Conservation (phyloP, 1,140 invertebrate genomes). For the Drosophila malerkotliana region DNA sequence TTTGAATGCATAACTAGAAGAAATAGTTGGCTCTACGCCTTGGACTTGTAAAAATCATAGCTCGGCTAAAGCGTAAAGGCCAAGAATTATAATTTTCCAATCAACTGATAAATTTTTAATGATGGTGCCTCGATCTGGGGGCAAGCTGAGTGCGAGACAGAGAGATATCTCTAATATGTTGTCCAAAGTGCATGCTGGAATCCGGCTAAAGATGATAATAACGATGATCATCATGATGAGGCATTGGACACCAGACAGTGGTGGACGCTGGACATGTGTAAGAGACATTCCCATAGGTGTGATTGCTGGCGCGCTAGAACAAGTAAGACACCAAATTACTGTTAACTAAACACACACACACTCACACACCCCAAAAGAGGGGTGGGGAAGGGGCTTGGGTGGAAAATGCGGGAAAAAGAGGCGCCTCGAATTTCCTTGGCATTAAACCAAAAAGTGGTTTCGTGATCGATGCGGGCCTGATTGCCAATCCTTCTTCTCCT, state of each 20-base stretch:
- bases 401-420: conserved; percentile 16
- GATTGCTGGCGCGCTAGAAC: conserved; percentile 79
- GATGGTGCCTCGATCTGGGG: conserved; percentile 48
- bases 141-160: conserved; percentile 1
- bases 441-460: conserved; percentile 39
- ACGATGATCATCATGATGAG: conserved; percentile 6
- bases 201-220: conserved; percentile 26
- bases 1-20: neutral
- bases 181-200: conserved; percentile 78
- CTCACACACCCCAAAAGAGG: neutral
- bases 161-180: conserved; percentile 61
- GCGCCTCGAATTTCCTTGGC: conserved; percentile 41
- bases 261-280: conserved; percentile 62
- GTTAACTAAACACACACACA: conserved; percentile 41
- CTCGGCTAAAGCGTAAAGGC: conserved; percentile 70
- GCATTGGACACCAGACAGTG: conserved; percentile 19
- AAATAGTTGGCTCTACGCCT: neutral
- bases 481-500: conserved; percentile 4
- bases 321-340: conserved; percentile 81
- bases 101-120: conserved; percentile 83
- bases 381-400: neutral
- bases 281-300: conserved; percentile 80
- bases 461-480: conserved; percentile 38
- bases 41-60: conserved; percentile 68
- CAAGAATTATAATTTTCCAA: conserved; percentile 83